Evolutionary conservation across 2,113 vertebrate genomes (phyloP).

Genomic region (Podocnemis expansa): DNA sequence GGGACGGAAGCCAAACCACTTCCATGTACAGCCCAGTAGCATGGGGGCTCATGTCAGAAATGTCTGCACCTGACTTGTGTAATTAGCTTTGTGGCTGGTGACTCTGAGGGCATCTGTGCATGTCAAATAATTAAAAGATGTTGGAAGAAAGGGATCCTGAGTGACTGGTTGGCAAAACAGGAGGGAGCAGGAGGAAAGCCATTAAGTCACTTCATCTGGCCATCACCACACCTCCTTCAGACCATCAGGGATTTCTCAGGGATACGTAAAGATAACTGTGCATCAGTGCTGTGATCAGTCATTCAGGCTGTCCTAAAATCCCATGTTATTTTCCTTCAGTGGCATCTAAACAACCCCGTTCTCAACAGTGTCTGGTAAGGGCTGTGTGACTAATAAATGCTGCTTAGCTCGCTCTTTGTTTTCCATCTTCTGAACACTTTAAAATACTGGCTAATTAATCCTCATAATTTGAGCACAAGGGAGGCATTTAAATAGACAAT

Average conservation of each 20-base stretch:
- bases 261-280: fast-evolving
- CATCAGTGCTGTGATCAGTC: neutral
- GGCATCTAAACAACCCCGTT: neutral
- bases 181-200: neutral
- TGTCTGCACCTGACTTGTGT: neutral
- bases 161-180: neutral
- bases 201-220: fast-evolving
- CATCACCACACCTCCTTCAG: neutral
- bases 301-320: neutral
- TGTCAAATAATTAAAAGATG: neutral
- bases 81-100: neutral
- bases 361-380: neutral
- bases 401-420: no score
- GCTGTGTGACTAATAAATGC: neutral
- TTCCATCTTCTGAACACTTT: neutral
- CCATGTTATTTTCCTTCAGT: neutral
- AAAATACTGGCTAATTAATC: neutral
- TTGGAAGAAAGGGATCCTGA: fast-evolving
- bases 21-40: fast-evolving
- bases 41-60: neutral
- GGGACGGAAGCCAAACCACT: neutral
- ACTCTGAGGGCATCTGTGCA: fast-evolving
- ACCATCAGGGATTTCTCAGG: neutral
- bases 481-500: neutral
- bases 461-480: neutral